A percentile compares a stretch with the other conserved stretches of the same genome.
Evolutionary conservation across 2,888 invertebrate species (phyloP).

Genomic region (Onchidella celtica): DNA sequence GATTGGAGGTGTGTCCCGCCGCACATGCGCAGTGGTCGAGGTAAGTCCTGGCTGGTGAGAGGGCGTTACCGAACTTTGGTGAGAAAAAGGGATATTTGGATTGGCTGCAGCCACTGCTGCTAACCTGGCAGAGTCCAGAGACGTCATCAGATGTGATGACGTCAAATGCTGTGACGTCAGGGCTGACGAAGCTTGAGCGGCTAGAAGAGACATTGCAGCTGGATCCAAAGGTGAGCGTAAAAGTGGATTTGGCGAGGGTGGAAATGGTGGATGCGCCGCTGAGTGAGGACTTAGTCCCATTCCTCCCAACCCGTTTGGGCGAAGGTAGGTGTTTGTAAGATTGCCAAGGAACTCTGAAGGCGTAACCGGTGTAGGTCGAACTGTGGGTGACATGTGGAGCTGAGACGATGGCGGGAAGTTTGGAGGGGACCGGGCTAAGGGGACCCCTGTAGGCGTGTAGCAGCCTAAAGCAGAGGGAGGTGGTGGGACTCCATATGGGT

Average conservation of each 20-base stretch:
- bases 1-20: neutral
- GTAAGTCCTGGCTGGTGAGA: slow-evolving; percentile 4
- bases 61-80: neutral
- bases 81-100: neutral
- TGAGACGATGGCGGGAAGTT: slow-evolving; percentile 3
- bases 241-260: slow-evolving; percentile 12
- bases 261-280: slow-evolving; percentile 17
- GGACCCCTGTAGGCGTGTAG: slow-evolving; percentile 51
- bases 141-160: slow-evolving; percentile 27
- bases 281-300: slow-evolving; percentile 12
- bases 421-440: slow-evolving; percentile 21
- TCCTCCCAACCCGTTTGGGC: slow-evolving; percentile 26
- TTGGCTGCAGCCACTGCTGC: slow-evolving; percentile 7
- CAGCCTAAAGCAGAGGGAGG: slow-evolving; percentile 58
- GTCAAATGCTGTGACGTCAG: slow-evolving; percentile 24
- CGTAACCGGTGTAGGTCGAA: slow-evolving; percentile 5
- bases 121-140: slow-evolving; percentile 38
- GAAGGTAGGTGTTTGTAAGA: slow-evolving; percentile 32
- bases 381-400: slow-evolving; percentile 37
- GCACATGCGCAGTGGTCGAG: neutral
- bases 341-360: slow-evolving; percentile 28
- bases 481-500: slow-evolving; percentile 69
- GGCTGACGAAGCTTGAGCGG: slow-evolving; percentile 30
- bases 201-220: slow-evolving; percentile 36
- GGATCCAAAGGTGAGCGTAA: slow-evolving; percentile 26